Base-by-base conservation (phyloP, 2,797 vertebrate species). In the Coracias cyanogaster region DNA sequence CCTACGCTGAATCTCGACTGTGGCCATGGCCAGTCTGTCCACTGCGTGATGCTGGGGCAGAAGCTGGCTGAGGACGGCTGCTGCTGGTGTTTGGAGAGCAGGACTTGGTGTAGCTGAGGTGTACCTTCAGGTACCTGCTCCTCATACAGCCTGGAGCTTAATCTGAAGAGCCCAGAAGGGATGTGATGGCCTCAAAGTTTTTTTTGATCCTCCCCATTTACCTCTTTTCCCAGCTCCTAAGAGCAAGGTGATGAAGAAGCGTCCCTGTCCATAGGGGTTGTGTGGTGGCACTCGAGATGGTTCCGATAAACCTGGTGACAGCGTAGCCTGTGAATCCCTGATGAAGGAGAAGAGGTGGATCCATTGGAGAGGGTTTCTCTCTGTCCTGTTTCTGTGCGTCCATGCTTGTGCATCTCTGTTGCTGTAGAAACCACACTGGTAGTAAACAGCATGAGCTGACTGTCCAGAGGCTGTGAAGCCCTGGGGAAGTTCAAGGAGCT, bases 341-440 rank as follows among this genome's bases (percentile, higher is more conserved):
- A 9, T 5, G 7, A 29, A 17, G 7, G 4, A 55, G 62, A 89
- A 52, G 73, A 54, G 61, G 19, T 46, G n/a, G 39, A 35, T 48
- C 28, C 24, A 0, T 65, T 69, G 66, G 28, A 24, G 21, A 12
- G 65, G 43, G 18, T 9, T 85, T 69, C 61, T 57, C 22, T 70
- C 62, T 61, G 43, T 55, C 60, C 66, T 4, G 0, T 64, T 80
- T 31, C 54, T 57, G 33, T 25, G 7, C 17, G 5, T 35, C 82
- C 49, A 1, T 83, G 52, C 43, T 82, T 73, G 65, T 92, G 81
- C 52, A 17, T 78, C 52, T 78, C 29, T 60, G 83, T 94, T 90
- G 62, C 94, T 96, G 87, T 90, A 82, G 92, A 69, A 96, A 93
- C 92, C 61, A 25, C 41, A 26, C 29, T 7, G 6, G 43, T 39